phyloP scores from a whole-genome alignment of 2,797 vertebrate genomes.

The Rhodeus uyekii region DNA sequence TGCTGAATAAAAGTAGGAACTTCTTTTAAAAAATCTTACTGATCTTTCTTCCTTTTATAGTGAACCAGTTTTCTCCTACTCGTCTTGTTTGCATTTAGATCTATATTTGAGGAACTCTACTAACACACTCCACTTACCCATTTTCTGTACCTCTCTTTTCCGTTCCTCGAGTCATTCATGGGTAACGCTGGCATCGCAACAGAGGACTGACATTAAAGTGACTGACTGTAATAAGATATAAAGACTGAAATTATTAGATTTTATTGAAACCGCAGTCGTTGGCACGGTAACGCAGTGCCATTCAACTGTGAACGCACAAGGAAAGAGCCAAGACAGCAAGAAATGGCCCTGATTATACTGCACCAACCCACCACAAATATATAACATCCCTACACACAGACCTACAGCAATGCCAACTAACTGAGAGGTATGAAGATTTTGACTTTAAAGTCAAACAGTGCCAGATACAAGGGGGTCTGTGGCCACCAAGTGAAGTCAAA shows the following conservation, averaged over 20 bases:
- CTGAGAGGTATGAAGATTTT: conserved; percentile 3
- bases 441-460: not conserved
- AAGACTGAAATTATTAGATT: conserved; percentile 78
- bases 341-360: conserved; percentile 68
- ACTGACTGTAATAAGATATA: conserved; percentile 78
- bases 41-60: not conserved
- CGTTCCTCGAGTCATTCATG: conserved; percentile 64
- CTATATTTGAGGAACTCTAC: conserved; percentile 21
- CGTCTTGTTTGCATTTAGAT: conserved; percentile 17
- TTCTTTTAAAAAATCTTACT: not conserved
- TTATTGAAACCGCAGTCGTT: conserved; percentile 72
- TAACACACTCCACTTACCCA: conserved; percentile 35
- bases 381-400: conserved; percentile 30
- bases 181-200: conserved; percentile 71
- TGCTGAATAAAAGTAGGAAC: not conserved
- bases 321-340: conserved; percentile 51
- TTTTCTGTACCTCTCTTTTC: conserved; percentile 65
- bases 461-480: not conserved
- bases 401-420: conserved; percentile 14
- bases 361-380: conserved; percentile 25
- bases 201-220: conserved; percentile 75
- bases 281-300: conserved; percentile 64
- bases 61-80: conserved; percentile 1
- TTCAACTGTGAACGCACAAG: conserved; percentile 66
- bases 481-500: not conserved